Percentiles rank a stretch among this genome's conserved stretches.
Evolutionary conservation across 2,888 invertebrate species (phyloP).

Genomic region (Acanthosepion lycidas): DNA sequence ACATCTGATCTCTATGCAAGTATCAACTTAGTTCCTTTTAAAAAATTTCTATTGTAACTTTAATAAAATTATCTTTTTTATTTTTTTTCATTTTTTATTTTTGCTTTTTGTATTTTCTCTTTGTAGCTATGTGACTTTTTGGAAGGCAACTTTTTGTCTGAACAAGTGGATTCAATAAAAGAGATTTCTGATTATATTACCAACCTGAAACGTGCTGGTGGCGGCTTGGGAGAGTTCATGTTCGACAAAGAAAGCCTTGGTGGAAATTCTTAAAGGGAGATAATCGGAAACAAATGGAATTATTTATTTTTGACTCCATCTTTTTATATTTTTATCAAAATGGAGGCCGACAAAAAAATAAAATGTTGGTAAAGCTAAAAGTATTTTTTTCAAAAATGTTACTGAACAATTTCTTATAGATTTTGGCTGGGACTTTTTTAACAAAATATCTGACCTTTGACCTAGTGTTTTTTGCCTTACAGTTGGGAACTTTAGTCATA

Average conservation of each 20-base stretch:
- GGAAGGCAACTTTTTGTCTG: conserved; percentile 79
- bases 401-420: too few species aligned
- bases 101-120: conserved; percentile 46
- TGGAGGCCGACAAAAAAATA: too few species aligned
- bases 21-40: too few species aligned
- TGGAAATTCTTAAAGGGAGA: background rate
- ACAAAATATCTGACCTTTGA: too few species aligned
- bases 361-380: too few species aligned
- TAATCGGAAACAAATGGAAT: background rate
- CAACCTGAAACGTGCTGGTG: conserved; percentile 80
- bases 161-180: conserved; percentile 78
- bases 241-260: conserved; percentile 76
- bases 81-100: background rate
- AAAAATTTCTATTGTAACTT: too few species aligned
- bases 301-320: too few species aligned
- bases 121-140: conserved; percentile 81
- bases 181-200: conserved; percentile 82
- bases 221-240: conserved; percentile 78
- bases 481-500: too few species aligned
- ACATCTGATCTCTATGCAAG: too few species aligned
- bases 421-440: too few species aligned
- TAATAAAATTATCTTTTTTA: background rate
- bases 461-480: background rate
- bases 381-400: too few species aligned
- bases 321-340: too few species aligned